Percentiles rank a stretch among this genome's conserved stretches.
These are phyloP conservation scores for Epirrita christyi DNA, from an alignment of 2,888 invertebrate genomes.

Conservation along the genomic window DNA sequence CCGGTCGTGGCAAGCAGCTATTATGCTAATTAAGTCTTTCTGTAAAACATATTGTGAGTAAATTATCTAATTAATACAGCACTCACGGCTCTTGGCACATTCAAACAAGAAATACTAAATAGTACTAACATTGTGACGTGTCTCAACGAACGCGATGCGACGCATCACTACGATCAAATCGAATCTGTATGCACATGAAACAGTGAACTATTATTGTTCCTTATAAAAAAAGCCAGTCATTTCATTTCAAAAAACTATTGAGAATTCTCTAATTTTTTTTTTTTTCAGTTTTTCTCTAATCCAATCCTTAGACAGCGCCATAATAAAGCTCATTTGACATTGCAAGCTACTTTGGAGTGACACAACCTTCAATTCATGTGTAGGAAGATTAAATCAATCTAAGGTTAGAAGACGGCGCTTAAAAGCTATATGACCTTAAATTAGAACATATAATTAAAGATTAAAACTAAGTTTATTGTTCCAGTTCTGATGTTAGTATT, in stretches of 20 bases:
- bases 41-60: constrained; percentile 60
- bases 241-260: too few species aligned
- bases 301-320: not conserved
- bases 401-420: constrained; percentile 39
- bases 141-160: too few species aligned
- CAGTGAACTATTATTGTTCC: too few species aligned
- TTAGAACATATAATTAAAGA: too few species aligned
- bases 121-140: not conserved
- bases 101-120: not conserved
- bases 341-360: not conserved
- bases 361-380: not conserved
- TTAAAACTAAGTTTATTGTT: not conserved
- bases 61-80: constrained; percentile 63
- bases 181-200: too few species aligned
- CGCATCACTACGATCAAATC: too few species aligned
- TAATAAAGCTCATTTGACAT: too few species aligned
- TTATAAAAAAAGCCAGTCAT: too few species aligned
- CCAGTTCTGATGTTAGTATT: too few species aligned
- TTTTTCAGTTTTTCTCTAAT: too few species aligned
- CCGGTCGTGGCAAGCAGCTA: constrained; percentile 60
- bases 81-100: constrained; percentile 22
- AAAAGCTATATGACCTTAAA: constrained; percentile 3
- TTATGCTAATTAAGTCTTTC: constrained; percentile 65
- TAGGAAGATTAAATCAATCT: constrained; percentile 30
- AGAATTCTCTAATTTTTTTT: too few species aligned